Evolutionary conservation across 92 coral and sea anemone species (phyloP).

Genomic region (Phenganax subtilis): DNA sequence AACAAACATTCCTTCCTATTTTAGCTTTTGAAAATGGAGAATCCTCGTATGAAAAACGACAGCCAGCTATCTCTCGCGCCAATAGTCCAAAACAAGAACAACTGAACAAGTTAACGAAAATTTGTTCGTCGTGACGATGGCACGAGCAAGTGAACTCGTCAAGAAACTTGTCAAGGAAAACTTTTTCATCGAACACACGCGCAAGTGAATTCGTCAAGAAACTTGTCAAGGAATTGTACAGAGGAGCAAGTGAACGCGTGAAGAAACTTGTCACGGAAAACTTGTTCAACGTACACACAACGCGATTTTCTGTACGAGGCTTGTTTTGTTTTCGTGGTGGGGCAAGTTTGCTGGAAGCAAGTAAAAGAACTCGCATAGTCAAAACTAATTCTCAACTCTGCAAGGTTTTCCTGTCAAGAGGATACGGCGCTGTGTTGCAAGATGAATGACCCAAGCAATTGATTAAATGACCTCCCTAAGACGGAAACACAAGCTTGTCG

Average conservation of each 20-base stretch:
- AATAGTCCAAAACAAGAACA: neutral
- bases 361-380: slow-evolving; percentile 12
- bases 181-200: too few species aligned
- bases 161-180: too few species aligned
- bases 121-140: too few species aligned
- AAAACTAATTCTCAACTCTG: slow-evolving; percentile 32
- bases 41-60: too few species aligned
- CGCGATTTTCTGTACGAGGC: neutral
- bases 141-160: too few species aligned
- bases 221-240: too few species aligned
- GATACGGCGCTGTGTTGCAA: slow-evolving; percentile 2
- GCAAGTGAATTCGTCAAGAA: too few species aligned
- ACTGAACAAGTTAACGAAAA: neutral
- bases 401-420: slow-evolving; percentile 33
- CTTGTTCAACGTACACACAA: neutral
- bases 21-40: too few species aligned
- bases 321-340: neutral
- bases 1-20: slow-evolving; percentile 17
- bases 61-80: neutral
- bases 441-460: slow-evolving; percentile 19
- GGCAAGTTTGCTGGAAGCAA: neutral
- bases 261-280: too few species aligned
- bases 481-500: slow-evolving; percentile 1
- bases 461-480: slow-evolving; percentile 33
- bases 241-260: too few species aligned